A percentile compares a stretch with the other conserved stretches of the same genome.
These are phyloP conservation scores for Exaiptasia diaphana DNA, from an alignment of 64 coral and sea anemone species.

Conservation along the genomic window DNA sequence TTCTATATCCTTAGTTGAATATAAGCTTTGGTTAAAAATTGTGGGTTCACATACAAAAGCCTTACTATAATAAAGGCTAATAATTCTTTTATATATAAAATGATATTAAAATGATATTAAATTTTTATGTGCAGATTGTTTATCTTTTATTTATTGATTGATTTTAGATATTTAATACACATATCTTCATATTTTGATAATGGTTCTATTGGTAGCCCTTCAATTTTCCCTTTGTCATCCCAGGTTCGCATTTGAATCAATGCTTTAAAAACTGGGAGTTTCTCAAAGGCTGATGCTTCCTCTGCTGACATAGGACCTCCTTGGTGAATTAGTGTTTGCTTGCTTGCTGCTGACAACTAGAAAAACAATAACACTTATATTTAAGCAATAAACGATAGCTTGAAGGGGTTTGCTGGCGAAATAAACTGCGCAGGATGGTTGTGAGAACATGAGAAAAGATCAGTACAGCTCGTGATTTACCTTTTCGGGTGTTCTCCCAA, in stretches of 20 bases:
- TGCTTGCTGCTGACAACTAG: conserved; percentile 74
- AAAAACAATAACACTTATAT: not conserved
- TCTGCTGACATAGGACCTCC: conserved; percentile 81
- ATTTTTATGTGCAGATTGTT: not conserved
- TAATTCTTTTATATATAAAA: not conserved
- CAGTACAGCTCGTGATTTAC: not conserved
- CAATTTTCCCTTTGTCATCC: conserved; percentile 85
- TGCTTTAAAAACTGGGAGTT: conserved; percentile 68
- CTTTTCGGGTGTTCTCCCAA: not conserved
- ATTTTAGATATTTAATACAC: conserved; percentile 66
- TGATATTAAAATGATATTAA: not conserved
- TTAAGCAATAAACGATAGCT: not conserved
- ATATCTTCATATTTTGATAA: conserved; percentile 90
- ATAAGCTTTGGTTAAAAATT: not conserved
- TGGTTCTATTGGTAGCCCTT: conserved; percentile 48
- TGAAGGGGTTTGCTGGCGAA: not conserved
- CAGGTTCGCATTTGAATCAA: conserved; percentile 83
- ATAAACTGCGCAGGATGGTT: not conserved
- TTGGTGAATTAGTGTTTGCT: conserved; percentile 71
- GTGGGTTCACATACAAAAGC: not conserved
- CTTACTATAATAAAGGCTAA: not conserved
- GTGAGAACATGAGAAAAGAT: not conserved
- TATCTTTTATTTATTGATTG: not conserved
- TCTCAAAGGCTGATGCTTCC: conserved; percentile 81
- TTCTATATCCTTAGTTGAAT: too few relatives aligned